A percentile compares a stretch with the other conserved stretches of the same genome.
phyloP scores from a whole-genome alignment of 1,140 invertebrate species.

The Trichogramma pretiosum region DNA sequence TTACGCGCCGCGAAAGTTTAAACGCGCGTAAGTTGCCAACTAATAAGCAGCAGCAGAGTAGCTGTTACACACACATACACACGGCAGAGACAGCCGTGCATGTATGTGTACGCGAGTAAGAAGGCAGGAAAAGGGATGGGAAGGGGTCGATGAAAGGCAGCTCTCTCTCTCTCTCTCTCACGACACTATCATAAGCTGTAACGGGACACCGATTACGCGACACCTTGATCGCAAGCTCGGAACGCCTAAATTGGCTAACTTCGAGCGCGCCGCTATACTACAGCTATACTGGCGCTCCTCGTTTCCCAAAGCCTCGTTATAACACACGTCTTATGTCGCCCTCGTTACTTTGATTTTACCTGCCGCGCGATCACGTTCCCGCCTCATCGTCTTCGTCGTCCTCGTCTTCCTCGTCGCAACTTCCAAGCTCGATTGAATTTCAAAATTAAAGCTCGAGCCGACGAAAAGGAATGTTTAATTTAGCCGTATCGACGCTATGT shows the following conservation, averaged over 20 bases:
- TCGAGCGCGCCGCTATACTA: constrained; percentile 1
- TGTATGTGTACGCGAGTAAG: too few species aligned
- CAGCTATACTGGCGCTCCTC: not conserved
- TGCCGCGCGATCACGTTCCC: constrained; percentile 13
- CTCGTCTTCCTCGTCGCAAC: constrained; percentile 17
- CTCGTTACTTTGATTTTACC: too few species aligned
- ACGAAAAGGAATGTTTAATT: too few species aligned
- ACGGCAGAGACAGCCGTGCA: not conserved
- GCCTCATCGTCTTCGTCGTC: constrained; percentile 11
- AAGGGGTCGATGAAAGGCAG: too few species aligned
- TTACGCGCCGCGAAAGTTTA: constrained; percentile 14
- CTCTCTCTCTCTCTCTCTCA: too few species aligned
- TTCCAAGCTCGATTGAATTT: too few species aligned
- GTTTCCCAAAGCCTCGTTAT: too few species aligned
- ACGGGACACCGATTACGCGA: constrained; percentile 18
- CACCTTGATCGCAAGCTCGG: constrained; percentile 10
- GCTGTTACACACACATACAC: constrained; percentile 2
- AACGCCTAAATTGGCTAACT: constrained; percentile 16
- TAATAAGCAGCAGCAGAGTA: constrained; percentile 24
- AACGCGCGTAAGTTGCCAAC: constrained; percentile 30
- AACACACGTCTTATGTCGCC: too few species aligned
- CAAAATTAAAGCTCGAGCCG: too few species aligned
- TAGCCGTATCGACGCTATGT: too few species aligned
- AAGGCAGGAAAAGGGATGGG: too few species aligned
- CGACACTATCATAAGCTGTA: too few species aligned